Evolutionary conservation across 2,888 invertebrate genomes (phyloP).

Genomic region (Ophion ellenae): DNA sequence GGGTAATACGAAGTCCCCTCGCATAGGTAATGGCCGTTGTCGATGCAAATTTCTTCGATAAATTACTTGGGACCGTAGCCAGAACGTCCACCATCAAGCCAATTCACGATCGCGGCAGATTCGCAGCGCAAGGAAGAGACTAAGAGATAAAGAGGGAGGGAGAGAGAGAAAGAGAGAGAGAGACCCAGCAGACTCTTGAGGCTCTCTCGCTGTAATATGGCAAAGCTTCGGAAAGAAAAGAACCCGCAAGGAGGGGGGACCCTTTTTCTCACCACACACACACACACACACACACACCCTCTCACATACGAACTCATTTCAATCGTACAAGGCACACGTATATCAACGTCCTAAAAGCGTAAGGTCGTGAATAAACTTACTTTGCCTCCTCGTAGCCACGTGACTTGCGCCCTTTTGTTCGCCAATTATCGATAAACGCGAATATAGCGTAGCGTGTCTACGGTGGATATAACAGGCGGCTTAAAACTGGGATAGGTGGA

Average conservation of each 20-base stretch:
- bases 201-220: slow-evolving; percentile 18
- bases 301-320: background rate
- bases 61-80: slow-evolving; percentile 46
- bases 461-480: slow-evolving; percentile 73
- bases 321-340: background rate
- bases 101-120: slow-evolving; percentile 20
- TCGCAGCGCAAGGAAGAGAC: background rate
- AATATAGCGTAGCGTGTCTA: slow-evolving; percentile 42
- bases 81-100: slow-evolving; percentile 50
- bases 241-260: slow-evolving; percentile 6
- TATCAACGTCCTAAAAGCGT: slow-evolving; percentile 8
- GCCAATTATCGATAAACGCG: background rate
- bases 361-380: background rate
- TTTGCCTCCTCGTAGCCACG: background rate
- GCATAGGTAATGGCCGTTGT: slow-evolving; percentile 69
- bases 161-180: background rate
- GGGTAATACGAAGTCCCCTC: slow-evolving; percentile 23
- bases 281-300: too few species aligned
- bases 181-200: slow-evolving; percentile 5
- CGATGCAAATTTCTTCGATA: slow-evolving; percentile 72
- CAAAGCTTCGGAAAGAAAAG: slow-evolving; percentile 18
- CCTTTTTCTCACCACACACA: background rate
- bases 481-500: slow-evolving; percentile 77
- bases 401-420: slow-evolving; percentile 9
- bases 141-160: background rate